A percentile compares a stretch with the other conserved stretches of the same genome.
These are phyloP conservation scores for Gila orcuttii DNA, from an alignment of 2,113 vertebrate genomes.

Conservation along the genomic window DNA sequence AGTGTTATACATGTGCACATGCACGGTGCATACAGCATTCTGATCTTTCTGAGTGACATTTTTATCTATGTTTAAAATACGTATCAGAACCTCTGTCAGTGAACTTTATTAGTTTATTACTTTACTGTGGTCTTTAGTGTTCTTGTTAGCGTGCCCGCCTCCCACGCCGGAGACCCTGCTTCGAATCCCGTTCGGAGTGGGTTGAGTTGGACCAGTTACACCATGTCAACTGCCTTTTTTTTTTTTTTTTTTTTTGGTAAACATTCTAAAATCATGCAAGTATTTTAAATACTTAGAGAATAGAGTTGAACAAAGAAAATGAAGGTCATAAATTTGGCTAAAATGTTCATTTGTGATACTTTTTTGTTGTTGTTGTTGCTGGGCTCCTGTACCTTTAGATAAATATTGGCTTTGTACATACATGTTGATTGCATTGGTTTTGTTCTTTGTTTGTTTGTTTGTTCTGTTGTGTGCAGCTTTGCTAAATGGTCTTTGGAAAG, in stretches of 20 bases:
- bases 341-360: background rate
- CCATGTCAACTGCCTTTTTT: too few species aligned
- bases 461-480: background rate
- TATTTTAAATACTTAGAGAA: background rate
- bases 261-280: background rate
- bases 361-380: background rate
- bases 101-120: too few species aligned
- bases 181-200: too few species aligned
- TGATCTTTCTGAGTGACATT: background rate
- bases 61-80: background rate
- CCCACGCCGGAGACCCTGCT: too few species aligned
- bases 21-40: background rate
- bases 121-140: too few species aligned
- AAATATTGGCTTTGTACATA: background rate
- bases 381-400: background rate
- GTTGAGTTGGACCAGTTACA: too few species aligned
- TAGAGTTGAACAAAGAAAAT: background rate
- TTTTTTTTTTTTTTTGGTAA: background rate
- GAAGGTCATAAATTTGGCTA: background rate
- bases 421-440: background rate
- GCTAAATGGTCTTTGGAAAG: background rate
- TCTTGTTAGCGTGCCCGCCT: too few species aligned
- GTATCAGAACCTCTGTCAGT: background rate
- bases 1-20: background rate
- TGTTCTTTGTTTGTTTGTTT: background rate